Evolutionary conservation across 2,797 vertebrate genomes (phyloP), one percentile per base, ranked within the genome.

Genomic region (Sternarchorhynchus goeldii): DNA sequence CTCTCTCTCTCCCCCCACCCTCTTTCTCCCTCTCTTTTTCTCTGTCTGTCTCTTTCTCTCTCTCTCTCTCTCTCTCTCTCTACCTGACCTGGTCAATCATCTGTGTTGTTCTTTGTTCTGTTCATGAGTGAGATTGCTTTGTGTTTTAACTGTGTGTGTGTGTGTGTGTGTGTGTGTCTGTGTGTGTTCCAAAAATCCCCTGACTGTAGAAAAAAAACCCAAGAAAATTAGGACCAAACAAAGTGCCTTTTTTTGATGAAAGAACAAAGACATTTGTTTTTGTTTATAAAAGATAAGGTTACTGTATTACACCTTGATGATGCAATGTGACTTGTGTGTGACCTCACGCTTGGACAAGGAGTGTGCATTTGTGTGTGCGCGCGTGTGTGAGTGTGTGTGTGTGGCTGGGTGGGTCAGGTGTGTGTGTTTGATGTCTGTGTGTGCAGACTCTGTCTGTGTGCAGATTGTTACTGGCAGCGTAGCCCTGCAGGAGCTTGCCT

Each of bases 401-500:
- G 59, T 53, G 25, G 25, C 25, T 25, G 39, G 18, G 39, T 60
- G 53, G 10, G 36, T 56, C 60, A 29, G 60, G 31, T 31, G 53
- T 50, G 17, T 59, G 16, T 57, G 59, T 53, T 41, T 80, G 84
- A 55, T 72, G 73, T 84, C 73, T 76, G 6, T 70, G 68, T 82
- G 34, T 81, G 74, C 25, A 25, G 25, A 77, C 75, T 86, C 77
- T 89, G 85, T 73, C 3, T 80, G 53, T 73, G 68, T 79, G 79
- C 84, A 85, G 79, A 90, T 78, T 41, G 80, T 85, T 85, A 87
- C 84, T 83, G 79, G 0, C 63, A 74, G 71, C 71, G 57, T 55
- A 88, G 81, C 85, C 88, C 84, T 90, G 69, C 76, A 87, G 88
- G 81, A 82, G 41, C 31, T 57, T 85, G 78, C 74, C 76, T 34